phyloP scores from a whole-genome alignment of 1,140 invertebrate species.

The Diachasma alloeum region DNA sequence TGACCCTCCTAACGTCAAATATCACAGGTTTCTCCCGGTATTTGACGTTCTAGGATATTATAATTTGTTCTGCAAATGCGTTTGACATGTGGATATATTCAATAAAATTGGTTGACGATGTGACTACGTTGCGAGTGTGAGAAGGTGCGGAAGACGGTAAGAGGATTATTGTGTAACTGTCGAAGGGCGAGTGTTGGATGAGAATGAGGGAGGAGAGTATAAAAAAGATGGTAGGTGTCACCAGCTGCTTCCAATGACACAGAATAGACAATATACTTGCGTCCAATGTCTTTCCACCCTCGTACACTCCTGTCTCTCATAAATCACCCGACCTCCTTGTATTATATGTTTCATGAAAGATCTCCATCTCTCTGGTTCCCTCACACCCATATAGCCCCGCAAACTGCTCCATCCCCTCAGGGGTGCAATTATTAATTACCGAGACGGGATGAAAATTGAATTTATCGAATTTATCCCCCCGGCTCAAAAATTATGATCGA shows the following conservation, averaged over 20 bases:
- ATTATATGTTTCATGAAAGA: neutral
- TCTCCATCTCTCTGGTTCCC: neutral
- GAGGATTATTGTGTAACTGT: slow-evolving; percentile 49
- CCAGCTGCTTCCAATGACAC: neutral
- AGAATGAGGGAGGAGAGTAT: neutral
- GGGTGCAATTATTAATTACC: slow-evolving; percentile 22
- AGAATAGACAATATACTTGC: neutral
- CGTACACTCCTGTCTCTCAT: neutral
- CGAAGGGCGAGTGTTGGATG: no score
- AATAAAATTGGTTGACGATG: neutral
- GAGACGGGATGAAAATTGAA: slow-evolving; percentile 13
- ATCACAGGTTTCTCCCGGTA: neutral
- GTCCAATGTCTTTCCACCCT: neutral
- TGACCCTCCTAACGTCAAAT: neutral
- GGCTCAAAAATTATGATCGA: neutral
- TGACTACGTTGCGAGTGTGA: neutral
- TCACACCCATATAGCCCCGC: neutral
- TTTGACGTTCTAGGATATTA: neutral
- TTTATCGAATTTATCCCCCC: neutral
- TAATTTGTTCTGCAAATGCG: neutral
- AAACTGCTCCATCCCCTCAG: neutral
- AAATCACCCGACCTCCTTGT: neutral
- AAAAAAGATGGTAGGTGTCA: neutral
- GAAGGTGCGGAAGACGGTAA: slow-evolving; percentile 18
- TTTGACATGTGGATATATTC: neutral